phyloP scores from a whole-genome alignment of 2,113 vertebrate species.

The Telmatochromis bifrenatus region DNA sequence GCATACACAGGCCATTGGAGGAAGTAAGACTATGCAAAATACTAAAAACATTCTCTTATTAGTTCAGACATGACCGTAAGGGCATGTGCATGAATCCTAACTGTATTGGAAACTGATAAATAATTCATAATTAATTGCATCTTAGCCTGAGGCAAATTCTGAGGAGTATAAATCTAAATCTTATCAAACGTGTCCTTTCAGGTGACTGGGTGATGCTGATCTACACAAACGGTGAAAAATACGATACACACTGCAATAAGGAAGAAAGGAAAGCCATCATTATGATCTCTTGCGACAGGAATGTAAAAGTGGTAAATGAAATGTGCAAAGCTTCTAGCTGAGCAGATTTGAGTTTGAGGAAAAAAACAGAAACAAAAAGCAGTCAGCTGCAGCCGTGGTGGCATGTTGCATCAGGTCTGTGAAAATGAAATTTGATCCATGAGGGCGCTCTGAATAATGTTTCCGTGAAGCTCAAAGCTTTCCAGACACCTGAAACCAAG shows the following conservation, averaged over 20 bases:
- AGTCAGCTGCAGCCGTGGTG: background rate
- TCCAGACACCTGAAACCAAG: background rate
- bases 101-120: background rate
- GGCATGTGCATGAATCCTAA: background rate
- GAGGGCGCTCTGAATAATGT: background rate
- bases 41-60: background rate
- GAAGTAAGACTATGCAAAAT: constrained; percentile 76
- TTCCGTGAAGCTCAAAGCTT: background rate
- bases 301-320: constrained; percentile 63
- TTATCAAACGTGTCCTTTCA: constrained; percentile 31
- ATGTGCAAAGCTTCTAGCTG: background rate
- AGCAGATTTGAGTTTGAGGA: background rate
- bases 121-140: background rate
- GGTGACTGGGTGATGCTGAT: constrained; percentile 91
- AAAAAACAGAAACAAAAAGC: background rate
- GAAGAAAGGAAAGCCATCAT: constrained; percentile 80
- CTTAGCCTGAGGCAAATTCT: background rate
- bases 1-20: constrained; percentile 75
- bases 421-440: background rate
- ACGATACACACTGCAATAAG: constrained; percentile 72
- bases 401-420: background rate
- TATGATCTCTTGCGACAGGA: constrained; percentile 87
- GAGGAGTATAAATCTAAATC: background rate
- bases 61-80: background rate
- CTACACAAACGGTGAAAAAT: constrained; percentile 79